Evolutionary conservation across 2,888 invertebrate genomes (phyloP).

Genomic region (Morpho helenor): DNA sequence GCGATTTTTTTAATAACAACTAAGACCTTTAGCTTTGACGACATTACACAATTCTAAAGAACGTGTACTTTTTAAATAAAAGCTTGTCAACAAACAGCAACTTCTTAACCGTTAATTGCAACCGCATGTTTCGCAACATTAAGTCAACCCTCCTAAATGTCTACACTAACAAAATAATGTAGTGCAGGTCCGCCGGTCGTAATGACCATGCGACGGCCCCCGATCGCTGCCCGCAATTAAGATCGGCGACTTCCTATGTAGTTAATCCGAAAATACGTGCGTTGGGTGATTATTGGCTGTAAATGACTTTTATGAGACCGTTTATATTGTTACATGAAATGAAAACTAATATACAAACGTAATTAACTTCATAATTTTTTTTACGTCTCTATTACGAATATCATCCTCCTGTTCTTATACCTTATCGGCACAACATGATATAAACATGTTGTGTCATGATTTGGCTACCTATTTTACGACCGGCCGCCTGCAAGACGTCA

Average conservation of each 20-base stretch:
- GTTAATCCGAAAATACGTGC: slow-evolving; percentile 77
- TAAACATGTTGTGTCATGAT: too few species aligned
- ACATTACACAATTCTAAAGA: not conserved
- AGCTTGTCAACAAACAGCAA: slow-evolving; percentile 4
- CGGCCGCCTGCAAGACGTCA: too few species aligned
- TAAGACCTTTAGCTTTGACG: too few species aligned
- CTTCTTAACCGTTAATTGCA: slow-evolving; percentile 30
- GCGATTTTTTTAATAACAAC: too few species aligned
- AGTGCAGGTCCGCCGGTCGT: slow-evolving; percentile 55
- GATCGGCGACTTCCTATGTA: slow-evolving; percentile 68
- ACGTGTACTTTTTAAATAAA: slow-evolving; percentile 1
- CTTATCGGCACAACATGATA: too few species aligned
- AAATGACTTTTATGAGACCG: slow-evolving; percentile 47
- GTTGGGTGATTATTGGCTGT: slow-evolving; percentile 70
- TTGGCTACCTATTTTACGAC: too few species aligned
- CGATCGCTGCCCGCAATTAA: slow-evolving; percentile 64
- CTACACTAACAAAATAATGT: slow-evolving; percentile 64
- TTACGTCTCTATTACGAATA: not conserved
- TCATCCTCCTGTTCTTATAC: too few species aligned
- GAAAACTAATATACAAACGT: slow-evolving; percentile 7
- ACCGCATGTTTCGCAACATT: slow-evolving; percentile 38
- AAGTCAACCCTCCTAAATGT: slow-evolving; percentile 62
- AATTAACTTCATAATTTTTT: slow-evolving; percentile 5
- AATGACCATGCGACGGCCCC: slow-evolving; percentile 59
- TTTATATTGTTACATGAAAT: slow-evolving; percentile 51